phyloP scores from a whole-genome alignment of 2,888 invertebrate genomes.

The Arge pagana region DNA sequence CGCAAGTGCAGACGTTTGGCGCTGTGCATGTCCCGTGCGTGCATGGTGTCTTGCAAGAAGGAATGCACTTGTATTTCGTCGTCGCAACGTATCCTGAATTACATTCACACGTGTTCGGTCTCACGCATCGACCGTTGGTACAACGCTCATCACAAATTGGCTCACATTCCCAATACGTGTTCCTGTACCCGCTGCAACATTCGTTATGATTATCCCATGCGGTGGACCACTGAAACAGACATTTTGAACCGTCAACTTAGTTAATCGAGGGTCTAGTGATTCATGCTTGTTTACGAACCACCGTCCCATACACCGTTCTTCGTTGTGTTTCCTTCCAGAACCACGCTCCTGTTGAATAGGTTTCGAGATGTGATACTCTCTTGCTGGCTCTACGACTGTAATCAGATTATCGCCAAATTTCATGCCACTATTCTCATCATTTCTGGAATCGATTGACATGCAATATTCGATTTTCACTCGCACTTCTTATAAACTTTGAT shows the following conservation, averaged over 20 bases:
- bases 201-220: background rate
- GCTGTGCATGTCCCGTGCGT: background rate
- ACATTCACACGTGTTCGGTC: constrained; percentile 64
- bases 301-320: no score
- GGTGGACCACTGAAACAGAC: constrained; percentile 25
- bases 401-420: no score
- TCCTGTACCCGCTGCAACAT: constrained; percentile 36
- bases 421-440: no score
- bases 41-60: constrained; percentile 46
- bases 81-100: constrained; percentile 58
- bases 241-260: background rate
- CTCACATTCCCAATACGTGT: constrained; percentile 1
- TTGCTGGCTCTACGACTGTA: no score
- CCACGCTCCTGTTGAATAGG: no score
- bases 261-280: no score
- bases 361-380: no score
- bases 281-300: no score
- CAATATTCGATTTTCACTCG: no score
- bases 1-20: background rate
- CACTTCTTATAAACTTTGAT: no score
- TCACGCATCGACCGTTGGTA: constrained; percentile 60
- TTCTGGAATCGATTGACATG: no score
- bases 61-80: constrained; percentile 48
- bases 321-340: no score
- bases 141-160: constrained; percentile 47